Evolutionary conservation across 2,797 vertebrate species (phyloP), one percentile per base, ranked within the genome.

Genomic region (Diglossa cyanea): DNA sequence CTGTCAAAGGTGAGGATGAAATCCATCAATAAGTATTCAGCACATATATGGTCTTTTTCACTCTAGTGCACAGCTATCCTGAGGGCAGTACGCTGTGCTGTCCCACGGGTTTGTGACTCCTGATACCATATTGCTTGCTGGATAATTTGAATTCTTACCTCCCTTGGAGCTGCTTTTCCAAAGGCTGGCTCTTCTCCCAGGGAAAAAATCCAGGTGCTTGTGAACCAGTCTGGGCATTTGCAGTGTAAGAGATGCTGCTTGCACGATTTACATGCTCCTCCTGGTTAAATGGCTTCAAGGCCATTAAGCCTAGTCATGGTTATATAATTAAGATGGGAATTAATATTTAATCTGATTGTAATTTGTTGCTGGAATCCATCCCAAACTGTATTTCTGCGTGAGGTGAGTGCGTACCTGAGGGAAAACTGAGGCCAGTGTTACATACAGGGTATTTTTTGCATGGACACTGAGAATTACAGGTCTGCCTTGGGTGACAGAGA

Each of bases 291-390:
- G 93, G 45, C 91, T 93, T 88, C 76, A 70, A 70, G 92, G 63
- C 92, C 94, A 85, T 88, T 93, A 95, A 94, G 51, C 77, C 77
- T 60, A n/a, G 74, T 91, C 94, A 93, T 93, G 85, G 95, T 94
- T 93, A 90, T 95, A 93, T 96, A 96, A 97, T 97, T 96, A 96
- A 97, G 83, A 93, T 93, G 63, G 77, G 88, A 91, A 95, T 96
- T 94, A 96, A 97, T 94, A 93, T 97, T 97, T 96, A 97, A 97
- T 97, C 91, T 93, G 83, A 82, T 91, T 79, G 93, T 96, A 94
- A 97, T 96, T 97, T 95, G 80, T 83, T 73, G 70, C 81, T 97
- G 96, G 96, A 96, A 86, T 79, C 72, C 44, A 67, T 94, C 94
- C 96, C 89, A 79, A 96, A 73, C 66, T 60, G 7, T 89, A 31